Percentiles rank a stretch among this genome's conserved stretches.
These are phyloP conservation scores for Porphyrio hochstetteri DNA, from an alignment of 2,113 vertebrate species.

Conservation along the genomic window DNA sequence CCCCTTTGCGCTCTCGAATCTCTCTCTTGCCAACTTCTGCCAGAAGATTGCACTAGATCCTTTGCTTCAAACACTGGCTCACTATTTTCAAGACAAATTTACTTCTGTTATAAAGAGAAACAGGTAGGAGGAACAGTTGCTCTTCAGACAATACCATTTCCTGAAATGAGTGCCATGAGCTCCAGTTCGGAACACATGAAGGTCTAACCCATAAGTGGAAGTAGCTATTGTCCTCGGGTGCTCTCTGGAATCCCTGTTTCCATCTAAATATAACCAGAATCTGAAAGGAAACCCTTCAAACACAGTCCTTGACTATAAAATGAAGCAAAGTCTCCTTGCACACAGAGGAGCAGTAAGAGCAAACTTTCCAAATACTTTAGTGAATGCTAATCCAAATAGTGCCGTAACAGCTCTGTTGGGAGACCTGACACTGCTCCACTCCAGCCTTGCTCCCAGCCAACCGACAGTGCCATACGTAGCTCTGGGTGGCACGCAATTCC, in stretches of 20 bases:
- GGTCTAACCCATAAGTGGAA: background rate
- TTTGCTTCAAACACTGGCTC: background rate
- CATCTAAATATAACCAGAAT: constrained; percentile 14
- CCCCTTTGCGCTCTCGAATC: background rate
- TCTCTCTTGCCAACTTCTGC: background rate
- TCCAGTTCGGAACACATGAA: background rate
- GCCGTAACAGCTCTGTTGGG: background rate
- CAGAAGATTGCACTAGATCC: background rate
- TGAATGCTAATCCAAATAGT: background rate
- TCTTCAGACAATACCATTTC: background rate
- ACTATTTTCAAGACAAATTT: background rate
- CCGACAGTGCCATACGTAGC: fast-evolving
- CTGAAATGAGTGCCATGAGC: background rate
- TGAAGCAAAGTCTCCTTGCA: background rate
- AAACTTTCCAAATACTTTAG: background rate
- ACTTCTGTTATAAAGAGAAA: background rate
- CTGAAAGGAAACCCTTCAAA: background rate
- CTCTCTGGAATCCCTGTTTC: background rate
- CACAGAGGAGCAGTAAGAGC: background rate
- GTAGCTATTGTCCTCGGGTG: background rate
- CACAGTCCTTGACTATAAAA: background rate
- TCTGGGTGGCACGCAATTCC: background rate
- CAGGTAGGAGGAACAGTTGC: background rate
- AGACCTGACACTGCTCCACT: background rate
- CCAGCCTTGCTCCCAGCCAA: background rate